Evolutionary conservation across 2,888 invertebrate genomes (phyloP), one percentile per base, ranked within the genome.

Genomic region (Zele albiditarsus): DNA sequence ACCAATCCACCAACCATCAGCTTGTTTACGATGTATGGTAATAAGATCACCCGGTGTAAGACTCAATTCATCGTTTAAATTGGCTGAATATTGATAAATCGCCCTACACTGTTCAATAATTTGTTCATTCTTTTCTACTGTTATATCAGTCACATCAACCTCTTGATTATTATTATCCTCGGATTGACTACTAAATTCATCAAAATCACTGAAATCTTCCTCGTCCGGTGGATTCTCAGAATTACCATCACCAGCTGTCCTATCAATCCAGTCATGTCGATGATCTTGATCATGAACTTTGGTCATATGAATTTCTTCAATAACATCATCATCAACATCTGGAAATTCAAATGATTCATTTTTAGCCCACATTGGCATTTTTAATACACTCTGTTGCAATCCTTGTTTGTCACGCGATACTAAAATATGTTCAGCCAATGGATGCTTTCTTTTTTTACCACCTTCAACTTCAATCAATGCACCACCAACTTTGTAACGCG

Each of bases 1-100:
- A 3, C 97, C 98, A 75, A 96, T 92, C 97, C 97, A 98, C 98
- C 98, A 98, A 49, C 97, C 97, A 85, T 97, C 97, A 42, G 95
- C 95, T 88, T 97, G 96, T 86, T 97, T 97, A 84, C 95, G 94
- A 87, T 96, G 96, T 49, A 98, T 95, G 82, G 94, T 94, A 82
- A 98, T 95, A 66, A 96, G 90, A 88, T 98, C 97, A 80, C 97
- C 96, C 91, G 92, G 87, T 86, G 88, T 89, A 31, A 91, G 83
- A 57, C 90, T 94, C 60, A 98, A 92, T 89, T 98, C 97, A 90
- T 97, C 97, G 83, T 95, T 94, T 76, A 97, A 91, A 85, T 95
- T 95, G 68, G 97, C 96, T 80, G 95, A 93, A 89, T 97, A 98
- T 68, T 95, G 94, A 90, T 97, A 98, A 28, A 97, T 91, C 2